phyloP scores from a whole-genome alignment of 1,140 invertebrate genomes.

The Latrodectus geometricus region DNA sequence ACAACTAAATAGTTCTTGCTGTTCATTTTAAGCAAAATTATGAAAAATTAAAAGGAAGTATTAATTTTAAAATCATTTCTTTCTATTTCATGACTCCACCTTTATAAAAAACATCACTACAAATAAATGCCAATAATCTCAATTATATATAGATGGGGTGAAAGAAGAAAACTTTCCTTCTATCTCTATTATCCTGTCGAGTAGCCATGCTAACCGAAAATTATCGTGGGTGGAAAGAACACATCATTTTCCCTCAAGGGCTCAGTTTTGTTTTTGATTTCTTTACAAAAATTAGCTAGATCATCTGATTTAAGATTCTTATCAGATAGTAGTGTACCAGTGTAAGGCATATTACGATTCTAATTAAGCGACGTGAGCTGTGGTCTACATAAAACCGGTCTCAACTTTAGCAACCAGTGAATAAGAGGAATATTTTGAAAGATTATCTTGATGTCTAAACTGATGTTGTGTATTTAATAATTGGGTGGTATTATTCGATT shows the following conservation, averaged over 20 bases:
- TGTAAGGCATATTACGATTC: conserved; percentile 37
- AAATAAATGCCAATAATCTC: conserved; percentile 11
- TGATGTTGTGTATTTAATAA: no score
- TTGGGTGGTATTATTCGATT: no score
- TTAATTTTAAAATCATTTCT: no score
- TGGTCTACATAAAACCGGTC: conserved; percentile 42
- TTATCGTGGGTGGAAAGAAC: conserved; percentile 25
- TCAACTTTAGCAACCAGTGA: conserved; percentile 19
- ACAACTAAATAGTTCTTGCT: no score
- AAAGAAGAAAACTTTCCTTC: conserved; percentile 19
- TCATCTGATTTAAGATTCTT: conserved; percentile 32
- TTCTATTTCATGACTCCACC: no score
- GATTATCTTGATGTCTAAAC: no score
- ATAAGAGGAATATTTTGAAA: not conserved
- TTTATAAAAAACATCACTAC: not conserved
- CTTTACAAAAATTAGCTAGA: conserved; percentile 6
- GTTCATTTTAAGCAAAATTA: no score
- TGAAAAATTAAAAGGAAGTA: no score
- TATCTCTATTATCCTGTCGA: conserved; percentile 32
- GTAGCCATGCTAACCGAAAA: conserved; percentile 14
- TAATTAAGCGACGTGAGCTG: conserved; percentile 9
- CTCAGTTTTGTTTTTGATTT: not conserved
- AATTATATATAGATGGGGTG: not conserved
- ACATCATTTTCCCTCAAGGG: not conserved
- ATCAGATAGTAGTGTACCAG: conserved; percentile 28